Evolutionary conservation across 1,140 invertebrate species (phyloP).

Genomic region (Anagrus nilaparvatae): DNA sequence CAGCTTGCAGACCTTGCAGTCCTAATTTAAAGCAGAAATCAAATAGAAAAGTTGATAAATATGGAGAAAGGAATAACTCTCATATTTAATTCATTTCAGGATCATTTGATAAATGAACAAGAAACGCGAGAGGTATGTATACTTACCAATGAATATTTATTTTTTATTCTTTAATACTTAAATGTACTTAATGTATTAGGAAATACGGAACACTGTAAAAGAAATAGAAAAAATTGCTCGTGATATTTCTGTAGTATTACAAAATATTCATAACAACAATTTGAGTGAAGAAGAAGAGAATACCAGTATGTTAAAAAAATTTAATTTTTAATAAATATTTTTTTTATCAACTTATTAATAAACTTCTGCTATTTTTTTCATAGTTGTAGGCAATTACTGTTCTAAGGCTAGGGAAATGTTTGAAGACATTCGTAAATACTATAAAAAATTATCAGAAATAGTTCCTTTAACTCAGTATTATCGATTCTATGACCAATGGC

Average conservation of each 20-base stretch:
- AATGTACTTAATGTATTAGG: conserved; percentile 35
- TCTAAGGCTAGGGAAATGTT: conserved; percentile 47
- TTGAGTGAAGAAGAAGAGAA: conserved; percentile 50
- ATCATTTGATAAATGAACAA: conserved; percentile 53
- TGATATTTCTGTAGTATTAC: conserved; percentile 58
- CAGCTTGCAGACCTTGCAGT: too few species aligned
- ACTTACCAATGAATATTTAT: background rate
- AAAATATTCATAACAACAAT: conserved; percentile 58
- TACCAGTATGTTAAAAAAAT: conserved; percentile 27
- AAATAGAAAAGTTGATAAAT: too few species aligned
- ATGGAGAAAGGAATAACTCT: too few species aligned
- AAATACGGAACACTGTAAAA: conserved; percentile 55
- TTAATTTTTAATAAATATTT: conserved; percentile 11
- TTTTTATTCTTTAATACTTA: background rate
- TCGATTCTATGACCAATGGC: conserved; percentile 77
- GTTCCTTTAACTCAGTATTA: conserved; percentile 63
- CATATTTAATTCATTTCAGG: conserved; percentile 56
- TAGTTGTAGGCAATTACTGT: conserved; percentile 47
- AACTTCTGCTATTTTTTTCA: conserved; percentile 12
- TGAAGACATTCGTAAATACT: conserved; percentile 45
- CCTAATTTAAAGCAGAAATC: too few species aligned
- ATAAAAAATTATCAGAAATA: conserved; percentile 46
- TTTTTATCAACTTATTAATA: conserved; percentile 11
- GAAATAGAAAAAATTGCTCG: conserved; percentile 59
- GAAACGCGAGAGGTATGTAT: conserved; percentile 49